Base-by-base conservation (phyloP, 2,113 vertebrate species). In the Nibea coibor region DNA sequence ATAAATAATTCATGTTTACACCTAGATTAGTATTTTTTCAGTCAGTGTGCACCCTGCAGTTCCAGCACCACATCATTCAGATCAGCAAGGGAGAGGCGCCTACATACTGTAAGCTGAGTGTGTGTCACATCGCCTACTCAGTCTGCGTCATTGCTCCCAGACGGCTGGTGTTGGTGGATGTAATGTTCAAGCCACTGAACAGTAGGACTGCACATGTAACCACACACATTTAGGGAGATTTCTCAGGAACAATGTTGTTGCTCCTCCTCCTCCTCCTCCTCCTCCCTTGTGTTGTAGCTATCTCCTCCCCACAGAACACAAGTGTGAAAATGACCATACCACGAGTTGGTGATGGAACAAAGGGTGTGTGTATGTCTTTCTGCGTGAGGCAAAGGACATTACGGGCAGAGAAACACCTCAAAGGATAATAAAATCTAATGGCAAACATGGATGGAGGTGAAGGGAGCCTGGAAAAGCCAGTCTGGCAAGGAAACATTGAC, bases 231-330 rank as follows among this genome's bases (percentile, higher is more conserved):
- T 47, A 24, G 24, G 35, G 58, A 78, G 64, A 50, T 39, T 72
- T 64, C 62, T 64, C 43, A 16, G 61, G 68, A 78, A 86, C 73
- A 83, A 39, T 81, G 68, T 35, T 28, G 19, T 75, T 76, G 62
- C 69, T 57, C 54, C 43, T 35, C 14, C 47, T 61, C 43, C 43
- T 45, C 43, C 43, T 61, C 43, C 43, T 45, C 43, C 3, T 45
- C 43, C 57, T 54, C 53, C 22, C 56, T 76, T 65, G 35, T 75
- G 53, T 39, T 64, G 75, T 35, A 57, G 72, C 76, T 83, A 73
- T 87, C 69, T 80, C 58, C 47, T 65, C 61, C 59, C 59, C 10
- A 28, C 75, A 83, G 75, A 86, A 67, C 63, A 42, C 19, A 3
- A 43, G 63, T 80, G 58, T 72, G 76, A 83, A 80, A 71, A 66